phyloP scores from a whole-genome alignment of 2,888 invertebrate genomes.

The Drosophila nigricruria region DNA sequence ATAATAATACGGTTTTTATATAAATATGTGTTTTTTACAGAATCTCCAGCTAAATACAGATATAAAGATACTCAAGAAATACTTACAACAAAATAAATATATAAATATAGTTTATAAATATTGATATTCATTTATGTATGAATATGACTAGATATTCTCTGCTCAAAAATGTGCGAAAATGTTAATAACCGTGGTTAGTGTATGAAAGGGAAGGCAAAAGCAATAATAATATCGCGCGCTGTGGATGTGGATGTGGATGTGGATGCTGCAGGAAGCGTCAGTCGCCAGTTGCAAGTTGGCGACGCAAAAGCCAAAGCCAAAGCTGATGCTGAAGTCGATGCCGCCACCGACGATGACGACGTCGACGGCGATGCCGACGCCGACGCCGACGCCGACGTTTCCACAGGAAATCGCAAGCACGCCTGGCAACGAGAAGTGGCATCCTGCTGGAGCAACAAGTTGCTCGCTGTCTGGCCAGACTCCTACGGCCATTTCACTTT shows the following conservation, averaged over 20 bases:
- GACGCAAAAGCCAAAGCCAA: constrained; percentile 4
- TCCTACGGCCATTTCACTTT: constrained; percentile 74
- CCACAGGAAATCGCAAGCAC: constrained; percentile 68
- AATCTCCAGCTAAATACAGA: too few species aligned
- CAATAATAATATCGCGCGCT: constrained; percentile 77
- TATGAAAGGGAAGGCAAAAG: constrained; percentile 51
- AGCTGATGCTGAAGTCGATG: constrained; percentile 1
- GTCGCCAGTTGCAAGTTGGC: constrained; percentile 42
- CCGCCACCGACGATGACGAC: not conserved
- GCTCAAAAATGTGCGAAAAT: not conserved
- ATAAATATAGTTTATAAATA: not conserved
- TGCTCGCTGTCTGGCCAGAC: constrained; percentile 39
- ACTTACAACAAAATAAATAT: not conserved
- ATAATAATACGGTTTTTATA: too few species aligned
- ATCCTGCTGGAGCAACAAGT: constrained; percentile 66
- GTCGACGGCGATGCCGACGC: not conserved
- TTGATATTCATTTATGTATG: not conserved
- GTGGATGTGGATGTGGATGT: constrained; percentile 54
- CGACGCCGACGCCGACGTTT: constrained; percentile 5
- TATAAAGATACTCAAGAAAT: not conserved
- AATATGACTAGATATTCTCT: not conserved
- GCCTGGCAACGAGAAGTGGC: constrained; percentile 52
- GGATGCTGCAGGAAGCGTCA: constrained; percentile 68
- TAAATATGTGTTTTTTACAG: too few species aligned
- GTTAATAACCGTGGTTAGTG: not conserved